Conservation (phyloP, 2,113 vertebrate species). For the Zapornia atra region DNA sequence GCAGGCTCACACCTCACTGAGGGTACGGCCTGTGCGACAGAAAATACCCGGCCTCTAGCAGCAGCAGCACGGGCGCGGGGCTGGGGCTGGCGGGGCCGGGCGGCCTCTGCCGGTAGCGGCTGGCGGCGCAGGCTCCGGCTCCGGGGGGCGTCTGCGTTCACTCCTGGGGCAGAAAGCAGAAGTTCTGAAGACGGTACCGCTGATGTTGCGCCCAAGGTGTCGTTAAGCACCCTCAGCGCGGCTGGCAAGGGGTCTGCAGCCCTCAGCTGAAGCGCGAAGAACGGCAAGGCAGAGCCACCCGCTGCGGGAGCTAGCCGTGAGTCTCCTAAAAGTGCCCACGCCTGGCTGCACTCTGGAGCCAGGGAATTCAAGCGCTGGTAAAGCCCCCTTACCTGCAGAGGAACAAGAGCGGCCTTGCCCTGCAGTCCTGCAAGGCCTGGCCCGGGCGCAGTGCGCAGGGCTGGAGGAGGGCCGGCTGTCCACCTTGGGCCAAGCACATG, state of each 20-base stretch:
- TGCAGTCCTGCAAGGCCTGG: neutral
- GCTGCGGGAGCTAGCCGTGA: accelerated
- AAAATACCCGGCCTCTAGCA: neutral
- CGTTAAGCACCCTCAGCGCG: accelerated
- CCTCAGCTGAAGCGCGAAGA: too few relatives aligned
- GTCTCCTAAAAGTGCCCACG: accelerated
- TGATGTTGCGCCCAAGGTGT: accelerated
- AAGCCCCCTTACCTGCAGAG: neutral
- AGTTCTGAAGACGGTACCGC: neutral
- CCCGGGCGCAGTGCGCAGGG: accelerated
- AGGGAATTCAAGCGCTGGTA: neutral
- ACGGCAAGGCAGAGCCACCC: accelerated
- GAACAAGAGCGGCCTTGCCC: neutral
- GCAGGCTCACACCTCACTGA: accelerated
- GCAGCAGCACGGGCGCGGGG: accelerated
- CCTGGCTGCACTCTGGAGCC: neutral
- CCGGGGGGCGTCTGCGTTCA: neutral
- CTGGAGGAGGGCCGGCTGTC: neutral
- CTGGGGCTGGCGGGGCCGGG: neutral
- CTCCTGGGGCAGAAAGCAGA: accelerated
- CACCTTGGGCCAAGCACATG: accelerated
- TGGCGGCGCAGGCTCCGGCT: neutral
- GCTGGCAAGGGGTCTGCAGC: accelerated
- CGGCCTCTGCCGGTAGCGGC: neutral
- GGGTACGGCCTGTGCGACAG: neutral